phyloP scores from a whole-genome alignment of 2,888 invertebrate genomes.

The Drosophila quinaria region DNA sequence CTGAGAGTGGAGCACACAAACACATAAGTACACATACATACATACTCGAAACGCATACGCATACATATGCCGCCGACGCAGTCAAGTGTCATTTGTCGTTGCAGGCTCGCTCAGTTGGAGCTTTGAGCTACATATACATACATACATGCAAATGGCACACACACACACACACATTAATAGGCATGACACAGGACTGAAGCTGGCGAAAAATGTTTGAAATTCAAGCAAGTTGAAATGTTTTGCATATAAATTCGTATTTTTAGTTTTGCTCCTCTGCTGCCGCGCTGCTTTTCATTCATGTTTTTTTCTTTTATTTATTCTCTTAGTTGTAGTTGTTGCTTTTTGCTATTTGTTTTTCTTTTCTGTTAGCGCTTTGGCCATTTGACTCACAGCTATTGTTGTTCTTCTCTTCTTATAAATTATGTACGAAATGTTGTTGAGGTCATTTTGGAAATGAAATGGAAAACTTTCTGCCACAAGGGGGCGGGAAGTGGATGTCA shows the following conservation, averaged over 20 bases:
- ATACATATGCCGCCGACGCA: conserved; percentile 36
- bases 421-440: conserved; percentile 67
- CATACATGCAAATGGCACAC: conserved; percentile 8
- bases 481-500: not conserved
- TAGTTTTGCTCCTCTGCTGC: conserved; percentile 27
- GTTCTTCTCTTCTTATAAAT: conserved; percentile 44
- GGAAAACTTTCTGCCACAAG: conserved; percentile 32
- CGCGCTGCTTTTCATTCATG: conserved; percentile 60
- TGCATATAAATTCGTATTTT: conserved; percentile 73
- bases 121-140: conserved; percentile 47
- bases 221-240: conserved; percentile 68
- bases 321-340: conserved; percentile 36
- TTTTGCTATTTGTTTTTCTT: conserved; percentile 38
- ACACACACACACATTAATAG: conserved; percentile 40
- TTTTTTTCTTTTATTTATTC: conserved; percentile 33
- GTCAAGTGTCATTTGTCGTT: conserved; percentile 60
- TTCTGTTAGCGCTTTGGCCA: conserved; percentile 25
- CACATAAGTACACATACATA: conserved; percentile 17
- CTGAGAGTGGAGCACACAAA: conserved; percentile 21
- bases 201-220: conserved; percentile 65
- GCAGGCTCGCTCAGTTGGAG: conserved; percentile 48
- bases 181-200: conserved; percentile 52
- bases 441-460: conserved; percentile 58
- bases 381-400: conserved; percentile 37
- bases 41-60: conserved; percentile 4